Conservation (phyloP, 2,797 vertebrate species). For the Microhierax caerulescens region DNA sequence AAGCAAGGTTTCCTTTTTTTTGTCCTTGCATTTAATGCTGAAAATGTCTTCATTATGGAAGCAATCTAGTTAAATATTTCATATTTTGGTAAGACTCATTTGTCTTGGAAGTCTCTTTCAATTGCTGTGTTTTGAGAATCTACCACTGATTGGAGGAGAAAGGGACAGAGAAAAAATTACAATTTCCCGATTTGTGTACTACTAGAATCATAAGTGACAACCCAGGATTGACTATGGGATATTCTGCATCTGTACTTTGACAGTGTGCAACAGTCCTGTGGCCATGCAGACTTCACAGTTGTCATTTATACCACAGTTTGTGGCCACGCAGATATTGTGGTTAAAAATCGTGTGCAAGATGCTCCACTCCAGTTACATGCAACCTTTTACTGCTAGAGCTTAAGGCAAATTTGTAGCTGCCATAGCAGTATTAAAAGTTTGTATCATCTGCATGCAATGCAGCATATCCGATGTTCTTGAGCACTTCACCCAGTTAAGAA, state of each 20-base stretch:
- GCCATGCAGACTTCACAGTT: constrained; percentile 21
- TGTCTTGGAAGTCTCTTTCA: constrained; percentile 22
- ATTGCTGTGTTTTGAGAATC: background rate
- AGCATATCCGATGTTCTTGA: background rate
- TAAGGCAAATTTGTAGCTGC: background rate
- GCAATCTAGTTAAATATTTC: constrained; percentile 13
- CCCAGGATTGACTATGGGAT: background rate
- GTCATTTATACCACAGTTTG: background rate
- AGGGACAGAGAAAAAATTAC: constrained; percentile 7
- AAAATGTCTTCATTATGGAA: constrained; percentile 1
- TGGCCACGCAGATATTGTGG: background rate
- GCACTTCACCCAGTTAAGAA: background rate
- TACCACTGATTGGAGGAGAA: constrained; percentile 39
- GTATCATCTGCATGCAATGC: background rate
- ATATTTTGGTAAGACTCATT: background rate
- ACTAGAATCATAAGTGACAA: background rate
- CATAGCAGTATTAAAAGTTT: background rate
- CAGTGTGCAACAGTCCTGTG: constrained; percentile 33
- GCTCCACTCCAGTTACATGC: accelerated
- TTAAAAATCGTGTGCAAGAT: background rate
- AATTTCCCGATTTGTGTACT: background rate
- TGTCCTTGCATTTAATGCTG: background rate
- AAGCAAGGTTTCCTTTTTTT: background rate
- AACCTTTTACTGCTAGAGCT: background rate
- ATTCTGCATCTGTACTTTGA: constrained; percentile 3